A percentile compares a stretch with the other conserved stretches of the same genome.
phyloP scores from a whole-genome alignment of 30 jellyfish, hydroid and myxozoan genomes.

The Hydra vulgaris region DNA sequence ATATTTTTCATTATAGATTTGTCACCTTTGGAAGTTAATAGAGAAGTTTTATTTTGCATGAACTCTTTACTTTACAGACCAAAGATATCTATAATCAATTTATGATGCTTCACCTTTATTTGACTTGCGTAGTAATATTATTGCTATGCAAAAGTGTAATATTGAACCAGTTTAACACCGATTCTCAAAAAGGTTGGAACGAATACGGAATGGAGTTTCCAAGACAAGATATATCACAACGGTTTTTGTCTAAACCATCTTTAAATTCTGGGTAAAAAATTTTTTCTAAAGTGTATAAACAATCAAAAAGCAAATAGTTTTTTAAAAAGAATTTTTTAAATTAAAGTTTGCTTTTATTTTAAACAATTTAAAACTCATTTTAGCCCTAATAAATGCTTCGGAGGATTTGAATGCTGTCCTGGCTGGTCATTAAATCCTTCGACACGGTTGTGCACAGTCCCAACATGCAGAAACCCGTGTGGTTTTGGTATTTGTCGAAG shows the following conservation, averaged over 20 bases:
- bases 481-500: constrained; percentile 79
- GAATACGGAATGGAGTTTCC: not conserved
- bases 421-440: constrained; percentile 25
- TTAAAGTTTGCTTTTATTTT: not conserved
- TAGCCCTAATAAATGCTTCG: constrained; percentile 28
- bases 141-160: not conserved
- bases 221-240: not conserved
- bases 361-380: not conserved
- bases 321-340: too few relatives aligned
- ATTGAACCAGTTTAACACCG: not conserved
- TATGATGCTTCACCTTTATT: not conserved
- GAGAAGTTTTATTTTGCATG: not conserved
- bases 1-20: too few relatives aligned
- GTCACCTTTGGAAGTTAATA: too few relatives aligned
- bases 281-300: too few relatives aligned
- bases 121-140: not conserved
- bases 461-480: constrained; percentile 77
- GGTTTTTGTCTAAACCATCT: not conserved
- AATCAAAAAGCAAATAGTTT: too few relatives aligned
- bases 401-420: constrained; percentile 29
- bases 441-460: constrained; percentile 24
- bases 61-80: not conserved
- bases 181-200: not conserved
- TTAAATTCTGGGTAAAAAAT: not conserved
- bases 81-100: not conserved